Percentiles rank a stretch among this genome's conserved stretches.
phyloP scores from a whole-genome alignment of 2,797 vertebrate genomes.

The Meda fulgida region DNA sequence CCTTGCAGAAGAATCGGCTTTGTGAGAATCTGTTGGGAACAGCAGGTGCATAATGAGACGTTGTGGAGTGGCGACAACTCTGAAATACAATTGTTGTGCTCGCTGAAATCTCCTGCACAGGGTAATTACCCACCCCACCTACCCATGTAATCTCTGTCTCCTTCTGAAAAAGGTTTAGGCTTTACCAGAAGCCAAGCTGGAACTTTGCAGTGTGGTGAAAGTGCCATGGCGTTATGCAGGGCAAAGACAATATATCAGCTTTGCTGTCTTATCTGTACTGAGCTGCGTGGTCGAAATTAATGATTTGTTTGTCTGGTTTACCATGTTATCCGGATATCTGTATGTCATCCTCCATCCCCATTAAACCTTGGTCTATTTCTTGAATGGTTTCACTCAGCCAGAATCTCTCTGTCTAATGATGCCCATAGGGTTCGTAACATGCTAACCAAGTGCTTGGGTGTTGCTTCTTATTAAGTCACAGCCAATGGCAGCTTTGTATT shows the following conservation, averaged over 20 bases:
- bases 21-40: slow-evolving; percentile 16
- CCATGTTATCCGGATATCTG: slow-evolving; percentile 7
- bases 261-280: slow-evolving; percentile 19
- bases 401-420: slow-evolving; percentile 65
- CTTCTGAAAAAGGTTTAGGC: slow-evolving; percentile 20
- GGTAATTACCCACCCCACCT: slow-evolving; percentile 35
- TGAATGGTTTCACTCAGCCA: slow-evolving; percentile 52
- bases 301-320: slow-evolving; percentile 31
- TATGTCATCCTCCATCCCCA: not conserved
- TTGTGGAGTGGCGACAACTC: not conserved
- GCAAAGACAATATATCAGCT: not conserved
- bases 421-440: slow-evolving; percentile 57
- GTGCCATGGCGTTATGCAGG: not conserved
- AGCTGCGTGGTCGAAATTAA: slow-evolving; percentile 1
- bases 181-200: slow-evolving; percentile 17
- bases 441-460: slow-evolving; percentile 29
- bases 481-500: not conserved
- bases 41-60: slow-evolving; percentile 40
- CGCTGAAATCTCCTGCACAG: not conserved
- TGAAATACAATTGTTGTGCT: slow-evolving; percentile 28
- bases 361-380: slow-evolving; percentile 33
- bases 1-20: slow-evolving; percentile 17
- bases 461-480: slow-evolving; percentile 6
- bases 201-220: not conserved
- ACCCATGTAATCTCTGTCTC: slow-evolving; percentile 6